Conservation (phyloP, 2,113 vertebrate species). For the Prionailurus bengalensis region DNA sequence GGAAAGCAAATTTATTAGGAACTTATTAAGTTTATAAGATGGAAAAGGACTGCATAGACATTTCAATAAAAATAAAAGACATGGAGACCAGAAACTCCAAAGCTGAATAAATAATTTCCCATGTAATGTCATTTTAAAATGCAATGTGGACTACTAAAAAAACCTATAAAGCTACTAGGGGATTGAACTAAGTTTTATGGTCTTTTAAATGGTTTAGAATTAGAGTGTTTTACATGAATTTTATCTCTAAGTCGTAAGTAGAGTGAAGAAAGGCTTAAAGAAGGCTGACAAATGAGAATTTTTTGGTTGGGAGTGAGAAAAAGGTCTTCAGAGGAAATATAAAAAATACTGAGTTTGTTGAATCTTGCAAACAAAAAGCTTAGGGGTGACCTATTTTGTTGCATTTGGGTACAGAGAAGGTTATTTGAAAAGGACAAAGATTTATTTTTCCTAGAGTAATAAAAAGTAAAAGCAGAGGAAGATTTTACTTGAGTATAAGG, state of each 20-base stretch:
- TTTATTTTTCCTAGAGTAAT: not conserved
- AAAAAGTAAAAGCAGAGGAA: not conserved
- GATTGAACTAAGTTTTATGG: not conserved
- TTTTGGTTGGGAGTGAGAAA: not conserved
- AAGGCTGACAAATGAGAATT: not conserved
- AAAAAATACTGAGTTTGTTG: not conserved
- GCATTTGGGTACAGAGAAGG: not conserved
- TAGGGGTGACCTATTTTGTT: not conserved
- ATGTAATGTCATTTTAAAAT: not conserved
- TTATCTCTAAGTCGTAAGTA: not conserved
- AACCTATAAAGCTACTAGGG: not conserved
- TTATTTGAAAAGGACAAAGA: not conserved
- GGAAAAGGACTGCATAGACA: not conserved
- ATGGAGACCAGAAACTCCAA: not conserved
- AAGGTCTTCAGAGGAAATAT: not conserved
- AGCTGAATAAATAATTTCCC: not conserved
- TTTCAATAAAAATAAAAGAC: not conserved
- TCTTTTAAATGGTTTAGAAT: not conserved
- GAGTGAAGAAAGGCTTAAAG: not conserved
- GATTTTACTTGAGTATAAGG: not conserved
- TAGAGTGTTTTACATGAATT: not conserved
- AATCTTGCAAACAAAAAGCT: conserved; percentile 13
- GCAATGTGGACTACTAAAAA: not conserved
- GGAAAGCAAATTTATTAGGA: not conserved
- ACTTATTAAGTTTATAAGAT: not conserved